Base-by-base conservation (phyloP, 2,113 vertebrate species). In the Colistium nudipinnis region DNA sequence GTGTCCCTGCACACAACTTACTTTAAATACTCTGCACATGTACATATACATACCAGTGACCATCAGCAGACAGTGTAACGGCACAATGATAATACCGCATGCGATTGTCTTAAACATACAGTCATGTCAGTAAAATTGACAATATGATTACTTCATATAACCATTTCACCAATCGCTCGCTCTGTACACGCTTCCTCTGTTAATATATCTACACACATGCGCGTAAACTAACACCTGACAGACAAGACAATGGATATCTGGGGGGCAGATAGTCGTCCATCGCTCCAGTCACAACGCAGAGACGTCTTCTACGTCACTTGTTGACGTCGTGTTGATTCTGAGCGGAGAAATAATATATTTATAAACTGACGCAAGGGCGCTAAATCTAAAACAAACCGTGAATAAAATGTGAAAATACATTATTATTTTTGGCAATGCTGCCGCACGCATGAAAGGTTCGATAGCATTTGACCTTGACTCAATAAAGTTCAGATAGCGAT, bases 371-470 rank as follows among this genome's bases (percentile, higher is more conserved):
- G 88, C 75, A 91, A 89, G 81, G 86, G 86, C 91, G 91, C 89
- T 92, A 92, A 93, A 92, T 93, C 89, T 90, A 91, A 88, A 93
- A 93, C 76, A 89, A 89, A 76, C 49, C 66, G 72, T 80, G 69
- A 90, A 90, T 90, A 91, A 91, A 90, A 92, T 93, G 88, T 90
- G 52, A 88, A 90, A 83, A 87, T 72, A 86, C 57, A 75, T 49
- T 44, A 77, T 68, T 74, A 62, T 64, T 78, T 12, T 73, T 80
- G 62, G 53, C 78, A 70, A 90, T 81, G 68, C 71, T 76, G 82
- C 78, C 84, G 61, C 80, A 85, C 81, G 80, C 48, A 87, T 82
- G 80, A 85, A 65, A 91, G 87, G 86, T 88, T 90, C 54, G 90
- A 81, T 43, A 19, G 61, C 54, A 77, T 76, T 90, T 83, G 33